Conservation (phyloP, 2,797 vertebrate species). For the Heteromormyrus szaboi region DNA sequence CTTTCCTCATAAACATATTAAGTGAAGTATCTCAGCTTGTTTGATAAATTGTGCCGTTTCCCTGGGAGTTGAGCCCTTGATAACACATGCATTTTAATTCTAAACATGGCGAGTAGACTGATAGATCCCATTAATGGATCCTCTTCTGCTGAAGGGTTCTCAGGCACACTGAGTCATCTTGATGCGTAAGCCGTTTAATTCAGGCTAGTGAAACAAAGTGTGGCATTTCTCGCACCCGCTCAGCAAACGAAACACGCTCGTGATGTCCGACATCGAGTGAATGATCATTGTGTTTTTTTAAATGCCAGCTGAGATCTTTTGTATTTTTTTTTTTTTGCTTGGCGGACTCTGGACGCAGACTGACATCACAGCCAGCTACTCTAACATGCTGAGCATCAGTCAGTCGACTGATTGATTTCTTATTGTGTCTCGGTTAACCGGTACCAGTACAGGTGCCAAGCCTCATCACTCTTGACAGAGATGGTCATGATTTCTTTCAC, state of each 20-base stretch:
- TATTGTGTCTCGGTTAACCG: neutral
- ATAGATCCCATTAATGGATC: conserved; percentile 4
- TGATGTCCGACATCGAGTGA: neutral
- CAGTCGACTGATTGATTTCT: conserved; percentile 3
- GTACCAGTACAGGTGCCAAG: neutral
- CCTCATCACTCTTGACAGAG: neutral
- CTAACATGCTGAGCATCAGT: neutral
- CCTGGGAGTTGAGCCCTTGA: neutral
- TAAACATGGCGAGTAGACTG: neutral
- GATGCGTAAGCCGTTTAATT: neutral
- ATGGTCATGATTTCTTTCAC: neutral
- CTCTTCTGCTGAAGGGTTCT: conserved; percentile 1
- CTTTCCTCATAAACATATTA: conserved; percentile 1
- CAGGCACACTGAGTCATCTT: neutral
- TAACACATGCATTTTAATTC: neutral
- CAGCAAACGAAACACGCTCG: neutral
- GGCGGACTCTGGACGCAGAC: neutral
- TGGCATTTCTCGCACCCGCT: neutral
- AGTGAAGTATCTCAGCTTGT: neutral
- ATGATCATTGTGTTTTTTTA: neutral
- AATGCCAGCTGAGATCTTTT: conserved; percentile 4
- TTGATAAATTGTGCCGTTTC: neutral
- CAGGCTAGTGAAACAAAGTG: neutral
- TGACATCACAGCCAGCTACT: neutral
- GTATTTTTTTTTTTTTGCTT: neutral